These are phyloP conservation scores for Rousettus leschenaultii DNA, from an alignment of 2,113 vertebrate species.

Conservation along the genomic window DNA sequence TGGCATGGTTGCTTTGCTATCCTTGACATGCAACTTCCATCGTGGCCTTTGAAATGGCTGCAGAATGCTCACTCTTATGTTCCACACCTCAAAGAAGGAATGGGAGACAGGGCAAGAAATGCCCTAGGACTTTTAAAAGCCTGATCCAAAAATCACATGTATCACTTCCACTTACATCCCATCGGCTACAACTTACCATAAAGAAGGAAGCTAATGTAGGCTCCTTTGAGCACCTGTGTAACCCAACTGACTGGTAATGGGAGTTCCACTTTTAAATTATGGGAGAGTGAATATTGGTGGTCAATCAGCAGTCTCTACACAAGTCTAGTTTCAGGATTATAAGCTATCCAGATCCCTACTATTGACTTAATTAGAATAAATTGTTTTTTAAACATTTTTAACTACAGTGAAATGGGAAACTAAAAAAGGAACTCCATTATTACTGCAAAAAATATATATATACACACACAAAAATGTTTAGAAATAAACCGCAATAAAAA, in stretches of 20 bases:
- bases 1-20: not conserved
- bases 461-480: not conserved
- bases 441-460: not conserved
- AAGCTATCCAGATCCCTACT: not conserved
- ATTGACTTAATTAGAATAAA: not conserved
- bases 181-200: not conserved
- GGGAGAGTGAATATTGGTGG: not conserved
- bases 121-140: not conserved
- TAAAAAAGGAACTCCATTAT: not conserved
- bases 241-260: not conserved
- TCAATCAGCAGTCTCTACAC: not conserved
- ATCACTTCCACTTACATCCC: not conserved
- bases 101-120: not conserved
- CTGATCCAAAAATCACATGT: not conserved
- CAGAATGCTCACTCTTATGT: not conserved
- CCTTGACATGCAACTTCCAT: not conserved
- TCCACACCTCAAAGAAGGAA: not conserved
- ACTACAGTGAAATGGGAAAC: not conserved
- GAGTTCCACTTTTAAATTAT: not conserved
- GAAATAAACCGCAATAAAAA: constrained; percentile 23
- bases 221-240: not conserved
- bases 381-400: constrained; percentile 14
- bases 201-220: not conserved
- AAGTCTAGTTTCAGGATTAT: not conserved
- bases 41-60: not conserved